These are phyloP conservation scores for Heliornis fulica DNA, from an alignment of 2,113 vertebrate species.

Conservation along the genomic window DNA sequence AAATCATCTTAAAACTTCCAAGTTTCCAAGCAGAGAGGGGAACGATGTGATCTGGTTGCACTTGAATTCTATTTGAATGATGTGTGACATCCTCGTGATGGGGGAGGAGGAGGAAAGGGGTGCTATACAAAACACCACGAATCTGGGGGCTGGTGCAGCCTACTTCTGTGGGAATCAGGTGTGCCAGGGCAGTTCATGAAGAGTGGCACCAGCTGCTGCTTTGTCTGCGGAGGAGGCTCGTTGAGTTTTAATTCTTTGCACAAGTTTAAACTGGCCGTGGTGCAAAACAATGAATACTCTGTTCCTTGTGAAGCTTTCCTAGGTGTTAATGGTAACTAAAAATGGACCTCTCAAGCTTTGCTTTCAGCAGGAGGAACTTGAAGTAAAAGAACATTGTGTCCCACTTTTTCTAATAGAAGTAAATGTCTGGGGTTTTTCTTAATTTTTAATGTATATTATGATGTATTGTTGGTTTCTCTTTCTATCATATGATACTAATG, in stretches of 20 bases:
- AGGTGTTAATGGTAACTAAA: conserved; percentile 23
- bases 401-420: conserved; percentile 1
- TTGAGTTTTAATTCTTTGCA: conserved; percentile 56
- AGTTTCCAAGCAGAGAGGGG: not conserved
- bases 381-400: conserved; percentile 41
- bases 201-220: conserved; percentile 55
- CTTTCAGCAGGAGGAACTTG: not conserved
- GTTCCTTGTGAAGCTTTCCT: conserved; percentile 29
- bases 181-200: not conserved
- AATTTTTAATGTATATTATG: not conserved
- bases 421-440: not conserved
- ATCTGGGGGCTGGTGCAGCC: not conserved
- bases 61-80: not conserved
- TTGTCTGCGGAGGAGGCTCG: not conserved
- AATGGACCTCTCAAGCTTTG: conserved; percentile 16
- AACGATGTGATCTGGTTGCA: not conserved
- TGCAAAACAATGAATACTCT: conserved; percentile 47
- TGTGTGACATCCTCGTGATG: not conserved
- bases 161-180: not conserved
- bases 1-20: not conserved
- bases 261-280: conserved; percentile 15
- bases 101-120: not conserved
- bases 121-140: not conserved
- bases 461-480: not conserved
- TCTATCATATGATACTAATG: not conserved